These are phyloP conservation scores for Therioaphis trifolii DNA, from an alignment of 2,888 invertebrate genomes.

Conservation along the genomic window DNA sequence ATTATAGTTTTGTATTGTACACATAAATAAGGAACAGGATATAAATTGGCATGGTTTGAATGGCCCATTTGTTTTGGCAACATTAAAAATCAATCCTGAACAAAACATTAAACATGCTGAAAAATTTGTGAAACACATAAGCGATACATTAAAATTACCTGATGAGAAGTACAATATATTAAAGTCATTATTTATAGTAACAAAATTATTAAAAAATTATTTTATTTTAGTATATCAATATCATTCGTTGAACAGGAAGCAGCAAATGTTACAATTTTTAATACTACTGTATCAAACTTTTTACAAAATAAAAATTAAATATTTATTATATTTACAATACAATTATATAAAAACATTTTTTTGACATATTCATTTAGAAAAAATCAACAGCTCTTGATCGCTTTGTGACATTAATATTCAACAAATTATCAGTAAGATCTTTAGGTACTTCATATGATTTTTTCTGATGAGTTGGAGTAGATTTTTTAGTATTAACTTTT, in stretches of 20 bases:
- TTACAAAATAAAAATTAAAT: conserved; percentile 50
- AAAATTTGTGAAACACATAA: conserved; percentile 41
- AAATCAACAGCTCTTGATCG: conserved; percentile 86
- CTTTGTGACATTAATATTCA: conserved; percentile 81
- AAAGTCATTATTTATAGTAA: not conserved
- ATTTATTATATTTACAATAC: not conserved
- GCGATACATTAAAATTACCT: conserved; percentile 22
- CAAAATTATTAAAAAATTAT: conserved; percentile 9
- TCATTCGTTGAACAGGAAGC: conserved; percentile 51
- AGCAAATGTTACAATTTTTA: conserved; percentile 47
- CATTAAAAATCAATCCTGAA: conserved; percentile 39
- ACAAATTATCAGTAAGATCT: conserved; percentile 84
- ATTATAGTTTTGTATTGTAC: conserved; percentile 52
- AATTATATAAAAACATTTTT: not conserved
- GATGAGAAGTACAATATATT: conserved; percentile 31
- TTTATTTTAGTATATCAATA: conserved; percentile 56
- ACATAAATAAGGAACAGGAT: conserved; percentile 32
- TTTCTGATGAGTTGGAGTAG: conserved; percentile 55
- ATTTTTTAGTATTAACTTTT: conserved; percentile 40
- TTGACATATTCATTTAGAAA: conserved; percentile 70
- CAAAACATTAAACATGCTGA: conserved; percentile 44
- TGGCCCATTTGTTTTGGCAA: conserved; percentile 38
- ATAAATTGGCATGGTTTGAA: conserved; percentile 52
- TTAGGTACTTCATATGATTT: conserved; percentile 65
- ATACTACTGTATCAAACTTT: conserved; percentile 52